Evolutionary conservation across 1,140 invertebrate genomes (phyloP).

Genomic region (Nasonia vitripennis): DNA sequence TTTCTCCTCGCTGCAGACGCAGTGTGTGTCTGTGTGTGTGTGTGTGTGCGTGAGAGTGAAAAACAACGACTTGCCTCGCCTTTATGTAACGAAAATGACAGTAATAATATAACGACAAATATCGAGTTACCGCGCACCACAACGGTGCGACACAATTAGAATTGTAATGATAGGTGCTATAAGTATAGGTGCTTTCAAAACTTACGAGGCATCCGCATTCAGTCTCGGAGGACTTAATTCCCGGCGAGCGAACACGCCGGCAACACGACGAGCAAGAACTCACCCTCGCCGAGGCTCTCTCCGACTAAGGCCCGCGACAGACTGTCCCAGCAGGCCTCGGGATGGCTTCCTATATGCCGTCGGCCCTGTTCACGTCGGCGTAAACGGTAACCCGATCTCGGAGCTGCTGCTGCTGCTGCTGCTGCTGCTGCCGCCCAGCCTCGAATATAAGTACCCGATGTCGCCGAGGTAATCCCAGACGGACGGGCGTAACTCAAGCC

Average conservation of each 20-base stretch:
- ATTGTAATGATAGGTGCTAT: background rate
- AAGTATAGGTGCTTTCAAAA: too few relatives aligned
- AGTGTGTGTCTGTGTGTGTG: background rate
- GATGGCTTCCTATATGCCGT: conserved; percentile 76
- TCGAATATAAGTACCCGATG: conserved; percentile 21
- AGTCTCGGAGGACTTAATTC: background rate
- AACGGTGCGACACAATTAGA: background rate
- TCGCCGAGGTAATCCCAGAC: conserved; percentile 72
- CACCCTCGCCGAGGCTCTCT: background rate
- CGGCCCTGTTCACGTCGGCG: conserved; percentile 75
- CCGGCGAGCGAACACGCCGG: conserved; percentile 28
- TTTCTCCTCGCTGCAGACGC: background rate
- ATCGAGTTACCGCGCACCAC: background rate
- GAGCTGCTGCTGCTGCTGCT: background rate
- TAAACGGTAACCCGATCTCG: conserved; percentile 74
- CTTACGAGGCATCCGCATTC: background rate
- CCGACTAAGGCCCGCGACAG: conserved; percentile 52
- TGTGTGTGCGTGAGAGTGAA: too few relatives aligned
- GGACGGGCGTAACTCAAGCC: conserved; percentile 74
- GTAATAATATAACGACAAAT: conserved; percentile 27
- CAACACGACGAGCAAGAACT: conserved; percentile 59
- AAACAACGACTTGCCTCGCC: background rate
- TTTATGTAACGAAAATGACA: conserved; percentile 33
- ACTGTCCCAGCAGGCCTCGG: conserved; percentile 71
- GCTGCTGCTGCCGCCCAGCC: background rate